phyloP scores from a whole-genome alignment of 2,113 vertebrate species.

The Sakesphorus luctuosus region DNA sequence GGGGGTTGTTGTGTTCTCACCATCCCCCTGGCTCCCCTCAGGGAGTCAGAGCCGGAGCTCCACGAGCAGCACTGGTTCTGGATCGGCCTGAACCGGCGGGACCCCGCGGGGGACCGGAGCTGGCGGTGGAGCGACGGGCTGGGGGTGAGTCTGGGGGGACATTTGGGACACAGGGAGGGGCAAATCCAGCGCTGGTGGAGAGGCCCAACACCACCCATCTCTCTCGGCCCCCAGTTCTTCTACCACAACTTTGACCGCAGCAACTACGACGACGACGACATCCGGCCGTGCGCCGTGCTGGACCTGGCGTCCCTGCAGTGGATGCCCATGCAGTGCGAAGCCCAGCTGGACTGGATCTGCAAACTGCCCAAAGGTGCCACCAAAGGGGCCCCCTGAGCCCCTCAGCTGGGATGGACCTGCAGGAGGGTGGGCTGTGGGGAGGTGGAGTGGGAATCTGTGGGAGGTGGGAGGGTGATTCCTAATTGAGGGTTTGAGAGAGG shows the following conservation, averaged over 20 bases:
- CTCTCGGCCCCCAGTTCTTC: slow-evolving; percentile 78
- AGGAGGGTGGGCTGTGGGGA: neutral
- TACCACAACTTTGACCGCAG: slow-evolving; percentile 93
- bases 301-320: slow-evolving; percentile 92
- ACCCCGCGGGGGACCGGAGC: slow-evolving; percentile 82
- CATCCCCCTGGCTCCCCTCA: neutral
- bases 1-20: neutral
- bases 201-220: neutral
- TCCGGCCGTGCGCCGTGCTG: slow-evolving; percentile 86
- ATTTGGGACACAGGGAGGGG: neutral
- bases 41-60: slow-evolving; percentile 85
- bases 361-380: slow-evolving; percentile 91
- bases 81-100: slow-evolving; percentile 93
- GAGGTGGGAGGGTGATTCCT: neutral
- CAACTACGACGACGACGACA: slow-evolving; percentile 79
- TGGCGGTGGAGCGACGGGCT: slow-evolving; percentile 95
- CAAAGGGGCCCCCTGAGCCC: neutral
- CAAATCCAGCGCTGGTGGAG: neutral
- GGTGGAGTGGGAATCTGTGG: neutral
- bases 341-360: slow-evolving; percentile 95
- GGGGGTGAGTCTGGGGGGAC: slow-evolving; percentile 80
- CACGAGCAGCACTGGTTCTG: slow-evolving; percentile 97
- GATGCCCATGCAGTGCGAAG: slow-evolving; percentile 91
- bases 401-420: neutral
- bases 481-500: neutral